Evolutionary conservation across 2,797 vertebrate genomes (phyloP).

Genomic region (Centroberyx gerrardi): DNA sequence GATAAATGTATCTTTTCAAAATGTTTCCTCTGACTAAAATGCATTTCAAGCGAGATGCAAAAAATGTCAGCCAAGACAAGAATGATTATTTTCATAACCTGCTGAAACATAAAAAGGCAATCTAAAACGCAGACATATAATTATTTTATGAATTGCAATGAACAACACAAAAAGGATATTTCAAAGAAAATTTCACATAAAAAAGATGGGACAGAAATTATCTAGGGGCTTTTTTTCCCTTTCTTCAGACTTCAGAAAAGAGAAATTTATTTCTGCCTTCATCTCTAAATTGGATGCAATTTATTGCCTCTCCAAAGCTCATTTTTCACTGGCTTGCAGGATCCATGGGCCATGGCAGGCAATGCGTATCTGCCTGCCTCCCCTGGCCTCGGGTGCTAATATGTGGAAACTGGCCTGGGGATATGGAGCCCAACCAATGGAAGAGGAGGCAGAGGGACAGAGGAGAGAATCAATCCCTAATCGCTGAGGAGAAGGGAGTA

Average conservation of each 20-base stretch:
- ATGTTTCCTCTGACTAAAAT: constrained; percentile 74
- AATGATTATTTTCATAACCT: constrained; percentile 86
- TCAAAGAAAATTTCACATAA: constrained; percentile 83
- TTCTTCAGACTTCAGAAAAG: constrained; percentile 88
- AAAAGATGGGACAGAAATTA: constrained; percentile 83
- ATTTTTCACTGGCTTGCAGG: constrained; percentile 88
- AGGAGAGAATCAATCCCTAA: constrained; percentile 87
- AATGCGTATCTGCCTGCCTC: constrained; percentile 87
- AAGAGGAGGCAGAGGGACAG: constrained; percentile 81
- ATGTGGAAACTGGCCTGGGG: constrained; percentile 87
- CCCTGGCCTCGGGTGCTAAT: constrained; percentile 88
- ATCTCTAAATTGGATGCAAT: constrained; percentile 93
- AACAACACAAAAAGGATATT: constrained; percentile 83
- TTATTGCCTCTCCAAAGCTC: constrained; percentile 91
- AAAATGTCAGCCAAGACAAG: constrained; percentile 79
- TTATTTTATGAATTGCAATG: constrained; percentile 84
- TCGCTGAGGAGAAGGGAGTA: constrained; percentile 77
- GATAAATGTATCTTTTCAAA: constrained; percentile 80
- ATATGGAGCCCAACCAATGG: constrained; percentile 83
- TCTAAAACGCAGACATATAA: constrained; percentile 76
- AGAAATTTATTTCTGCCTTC: constrained; percentile 91
- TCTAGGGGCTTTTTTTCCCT: constrained; percentile 76
- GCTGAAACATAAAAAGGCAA: constrained; percentile 81
- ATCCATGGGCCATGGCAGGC: constrained; percentile 86
- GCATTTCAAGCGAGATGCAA: constrained; percentile 77